Conservation (phyloP, 2,113 vertebrate genomes). For the Myanophis thanlyinensis region DNA sequence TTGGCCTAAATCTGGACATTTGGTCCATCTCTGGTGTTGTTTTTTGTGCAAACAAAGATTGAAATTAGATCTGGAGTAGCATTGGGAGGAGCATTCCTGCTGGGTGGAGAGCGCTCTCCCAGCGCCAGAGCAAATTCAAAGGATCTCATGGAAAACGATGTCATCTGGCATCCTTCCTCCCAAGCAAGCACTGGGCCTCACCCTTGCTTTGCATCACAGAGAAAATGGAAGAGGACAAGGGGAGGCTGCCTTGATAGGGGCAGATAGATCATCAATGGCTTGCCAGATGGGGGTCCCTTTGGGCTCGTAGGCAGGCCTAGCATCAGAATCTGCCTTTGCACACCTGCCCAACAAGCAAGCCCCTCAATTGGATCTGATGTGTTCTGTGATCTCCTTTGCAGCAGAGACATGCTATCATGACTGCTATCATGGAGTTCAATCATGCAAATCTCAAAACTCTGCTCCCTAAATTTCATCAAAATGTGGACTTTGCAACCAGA, state of each 20-base stretch:
- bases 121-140: neutral
- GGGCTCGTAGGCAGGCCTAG: neutral
- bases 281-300: neutral
- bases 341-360: neutral
- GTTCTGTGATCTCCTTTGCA: neutral
- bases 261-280: no score
- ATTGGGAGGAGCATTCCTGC: constrained; percentile 30
- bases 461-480: no score
- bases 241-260: no score
- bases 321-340: neutral
- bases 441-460: no score
- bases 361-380: neutral
- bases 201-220: fast-evolving
- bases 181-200: fast-evolving
- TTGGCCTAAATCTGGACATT: constrained; percentile 31
- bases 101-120: constrained; percentile 49
- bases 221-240: neutral
- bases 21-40: constrained; percentile 26
- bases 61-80: neutral
- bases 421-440: no score
- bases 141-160: neutral
- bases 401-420: no score
- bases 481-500: no score
- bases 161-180: neutral
- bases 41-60: constrained; percentile 13